Base-by-base conservation (phyloP, 2,113 vertebrate species). In the Carollia perspicillata region DNA sequence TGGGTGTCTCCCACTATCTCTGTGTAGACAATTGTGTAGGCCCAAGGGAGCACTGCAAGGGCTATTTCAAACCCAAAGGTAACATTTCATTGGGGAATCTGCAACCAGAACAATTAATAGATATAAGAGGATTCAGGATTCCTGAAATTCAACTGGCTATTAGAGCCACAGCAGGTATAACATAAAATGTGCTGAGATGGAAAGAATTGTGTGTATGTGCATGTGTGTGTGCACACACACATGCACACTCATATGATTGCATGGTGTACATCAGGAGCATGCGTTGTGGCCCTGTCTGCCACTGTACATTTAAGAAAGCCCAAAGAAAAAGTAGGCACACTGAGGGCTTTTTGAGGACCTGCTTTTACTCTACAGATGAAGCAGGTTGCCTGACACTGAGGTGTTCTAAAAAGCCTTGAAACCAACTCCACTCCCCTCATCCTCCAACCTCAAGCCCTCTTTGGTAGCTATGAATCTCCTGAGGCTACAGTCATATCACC, bases 331-430 rank as follows among this genome's bases (percentile, higher is more conserved):
- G 11, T 77, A 60, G 65, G 16, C 40, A 83, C 79, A 89, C 6
- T 4, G 17, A 51, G 35, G 42, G 55, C 26, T 80, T 89, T 96
- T 49, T 47, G 81, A 88, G n/a, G 42, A 65, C 22, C 8, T 26
- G 11, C 26, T 83, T 90, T 88, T 78, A 55, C 33, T 81, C 18
- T 44, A 40, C 8, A 55, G n/a, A 80, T 60, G 40, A 86, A 85
- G 28, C 33, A 26, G 63, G 16, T 51, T 35, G 20, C 49, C 22
- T 58, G 66, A 89, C 22, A 83, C 68, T 58, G 42, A 66, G n/a
- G 60, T 91, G 37, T 88, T 85, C 30, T 77, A 58, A 71, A 93
- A 81, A 30, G 5, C 47, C 42, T 92, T 80, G 35, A 79, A 71
- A 68, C 18, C 18, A 74, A 35, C 26, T 53, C 16, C 10, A 2